These are phyloP conservation scores for Adelosebastes latens DNA, from an alignment of 2,797 vertebrate genomes.

Conservation along the genomic window DNA sequence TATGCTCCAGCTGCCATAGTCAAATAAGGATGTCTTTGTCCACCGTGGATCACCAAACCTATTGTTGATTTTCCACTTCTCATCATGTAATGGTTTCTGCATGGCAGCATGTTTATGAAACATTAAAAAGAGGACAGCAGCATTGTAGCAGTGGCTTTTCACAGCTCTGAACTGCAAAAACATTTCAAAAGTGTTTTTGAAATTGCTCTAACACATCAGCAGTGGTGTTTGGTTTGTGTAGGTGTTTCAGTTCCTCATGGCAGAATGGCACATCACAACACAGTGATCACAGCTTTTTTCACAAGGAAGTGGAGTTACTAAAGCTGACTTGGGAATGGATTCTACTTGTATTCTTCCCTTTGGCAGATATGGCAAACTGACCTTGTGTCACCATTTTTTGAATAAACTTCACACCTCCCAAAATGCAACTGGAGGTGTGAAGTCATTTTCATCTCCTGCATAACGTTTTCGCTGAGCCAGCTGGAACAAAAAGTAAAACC, in stretches of 20 bases:
- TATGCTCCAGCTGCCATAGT: constrained; percentile 32
- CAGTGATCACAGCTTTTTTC: constrained; percentile 30
- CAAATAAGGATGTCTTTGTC: constrained; percentile 63
- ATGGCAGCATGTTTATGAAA: constrained; percentile 13
- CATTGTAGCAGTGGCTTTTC: constrained; percentile 11
- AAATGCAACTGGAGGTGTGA: constrained; percentile 53
- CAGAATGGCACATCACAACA: constrained; percentile 51
- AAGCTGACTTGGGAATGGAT: constrained; percentile 41
- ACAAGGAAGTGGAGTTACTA: constrained; percentile 22
- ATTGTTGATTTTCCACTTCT: constrained; percentile 15
- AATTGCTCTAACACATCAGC: constrained; percentile 29
- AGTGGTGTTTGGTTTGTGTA: constrained; percentile 56
- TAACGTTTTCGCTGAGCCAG: constrained; percentile 18
- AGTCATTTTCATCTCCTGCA: constrained; percentile 52
- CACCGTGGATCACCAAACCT: constrained; percentile 36
- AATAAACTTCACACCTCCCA: constrained; percentile 57
- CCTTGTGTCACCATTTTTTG: constrained; percentile 46
- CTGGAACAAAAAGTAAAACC: constrained; percentile 35
- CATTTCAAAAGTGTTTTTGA: constrained; percentile 23
- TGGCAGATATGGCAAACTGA: constrained; percentile 49
- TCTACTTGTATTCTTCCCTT: constrained; percentile 38
- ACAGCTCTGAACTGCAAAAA: constrained; percentile 32
- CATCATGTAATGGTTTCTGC: constrained; percentile 4
- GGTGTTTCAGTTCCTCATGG: constrained; percentile 63
- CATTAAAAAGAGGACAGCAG: constrained; percentile 22